A percentile compares a stretch with the other conserved stretches of the same genome.
These are phyloP conservation scores for Paralichthys olivaceus DNA, from an alignment of 2,113 vertebrate genomes.

Conservation along the genomic window DNA sequence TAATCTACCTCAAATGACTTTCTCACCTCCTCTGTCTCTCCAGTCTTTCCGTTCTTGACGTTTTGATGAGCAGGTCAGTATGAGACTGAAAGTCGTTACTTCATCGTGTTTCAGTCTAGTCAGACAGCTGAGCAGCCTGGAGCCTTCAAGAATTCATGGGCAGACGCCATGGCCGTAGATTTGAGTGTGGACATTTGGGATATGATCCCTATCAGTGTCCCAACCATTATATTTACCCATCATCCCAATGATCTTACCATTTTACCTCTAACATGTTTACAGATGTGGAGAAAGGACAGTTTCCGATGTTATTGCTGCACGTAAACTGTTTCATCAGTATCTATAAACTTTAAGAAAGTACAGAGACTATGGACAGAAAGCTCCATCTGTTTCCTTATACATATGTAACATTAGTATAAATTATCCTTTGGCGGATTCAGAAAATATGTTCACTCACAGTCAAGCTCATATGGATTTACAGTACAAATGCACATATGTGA, in stretches of 20 bases:
- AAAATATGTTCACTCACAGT: no score
- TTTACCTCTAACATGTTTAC: background rate
- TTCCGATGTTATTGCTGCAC: no score
- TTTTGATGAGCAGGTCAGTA: conserved; percentile 49
- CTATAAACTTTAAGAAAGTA: no score
- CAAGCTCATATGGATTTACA: background rate
- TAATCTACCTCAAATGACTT: conserved; percentile 62
- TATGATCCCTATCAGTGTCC: conserved; percentile 1
- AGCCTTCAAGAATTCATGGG: conserved; percentile 26
- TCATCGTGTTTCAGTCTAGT: conserved; percentile 27
- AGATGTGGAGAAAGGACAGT: background rate
- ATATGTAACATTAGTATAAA: no score
- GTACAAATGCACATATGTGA: background rate
- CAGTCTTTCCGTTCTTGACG: conserved; percentile 13
- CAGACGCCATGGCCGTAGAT: background rate
- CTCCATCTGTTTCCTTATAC: no score
- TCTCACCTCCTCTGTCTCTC: conserved; percentile 27
- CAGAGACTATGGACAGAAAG: no score
- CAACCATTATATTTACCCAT: background rate
- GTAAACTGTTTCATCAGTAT: no score
- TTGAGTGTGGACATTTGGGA: background rate
- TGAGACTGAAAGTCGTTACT: conserved; percentile 44
- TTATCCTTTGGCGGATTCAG: no score
- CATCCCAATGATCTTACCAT: background rate
- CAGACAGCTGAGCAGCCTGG: conserved; percentile 24